phyloP scores from a whole-genome alignment of 2,888 invertebrate species.

The Blera fallax region DNA sequence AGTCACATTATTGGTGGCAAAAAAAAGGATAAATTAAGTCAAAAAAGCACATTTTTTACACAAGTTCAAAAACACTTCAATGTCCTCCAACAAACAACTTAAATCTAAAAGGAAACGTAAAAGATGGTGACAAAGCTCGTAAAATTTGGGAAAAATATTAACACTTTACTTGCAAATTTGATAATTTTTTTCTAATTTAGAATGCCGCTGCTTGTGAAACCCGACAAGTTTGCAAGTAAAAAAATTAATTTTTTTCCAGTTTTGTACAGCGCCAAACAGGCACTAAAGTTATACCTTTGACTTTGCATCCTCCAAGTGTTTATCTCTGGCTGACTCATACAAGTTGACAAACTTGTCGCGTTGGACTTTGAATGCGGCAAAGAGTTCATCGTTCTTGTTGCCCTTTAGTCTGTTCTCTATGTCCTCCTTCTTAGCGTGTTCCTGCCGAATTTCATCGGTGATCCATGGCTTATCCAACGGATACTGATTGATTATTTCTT shows the following conservation, averaged over 20 bases:
- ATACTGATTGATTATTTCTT: conserved; percentile 81
- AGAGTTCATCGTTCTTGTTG: conserved; percentile 83
- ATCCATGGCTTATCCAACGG: conserved; percentile 84
- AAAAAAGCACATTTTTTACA: too few relatives aligned
- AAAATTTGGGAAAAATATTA: conserved; percentile 17
- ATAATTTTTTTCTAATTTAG: background rate
- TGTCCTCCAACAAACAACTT: conserved; percentile 2
- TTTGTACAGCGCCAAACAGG: background rate
- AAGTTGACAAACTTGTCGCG: conserved; percentile 84
- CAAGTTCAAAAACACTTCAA: too few relatives aligned
- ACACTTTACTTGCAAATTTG: conserved; percentile 23
- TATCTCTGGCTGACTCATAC: conserved; percentile 83
- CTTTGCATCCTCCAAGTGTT: conserved; percentile 83
- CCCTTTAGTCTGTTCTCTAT: conserved; percentile 82
- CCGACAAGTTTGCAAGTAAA: conserved; percentile 42
- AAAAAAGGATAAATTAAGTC: too few relatives aligned
- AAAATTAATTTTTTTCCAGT: conserved; percentile 5
- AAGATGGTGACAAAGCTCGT: conserved; percentile 26
- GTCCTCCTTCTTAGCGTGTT: conserved; percentile 83
- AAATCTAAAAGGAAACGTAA: background rate
- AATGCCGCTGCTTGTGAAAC: conserved; percentile 5
- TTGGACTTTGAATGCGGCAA: conserved; percentile 84
- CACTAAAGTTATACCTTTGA: conserved; percentile 77
- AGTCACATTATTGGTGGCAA: too few relatives aligned
- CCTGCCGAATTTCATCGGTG: conserved; percentile 83